Percentiles rank a stretch among this genome's conserved stretches.
Conservation (phyloP, 2,888 invertebrate species). For the Cataglyphis cursor region DNA sequence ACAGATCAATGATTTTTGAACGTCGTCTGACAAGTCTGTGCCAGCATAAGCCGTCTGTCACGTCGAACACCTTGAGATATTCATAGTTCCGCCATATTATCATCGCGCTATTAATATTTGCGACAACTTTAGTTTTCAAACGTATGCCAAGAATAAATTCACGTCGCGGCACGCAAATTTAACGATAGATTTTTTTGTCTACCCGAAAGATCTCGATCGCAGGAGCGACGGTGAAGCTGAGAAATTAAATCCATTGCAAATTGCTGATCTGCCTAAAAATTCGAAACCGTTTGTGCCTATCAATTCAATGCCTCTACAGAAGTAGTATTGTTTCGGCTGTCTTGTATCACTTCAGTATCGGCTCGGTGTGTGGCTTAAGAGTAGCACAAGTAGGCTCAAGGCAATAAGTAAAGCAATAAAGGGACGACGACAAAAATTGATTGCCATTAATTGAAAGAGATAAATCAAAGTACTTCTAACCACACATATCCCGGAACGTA, state of each 20-base stretch:
- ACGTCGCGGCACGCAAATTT: slow-evolving; percentile 54
- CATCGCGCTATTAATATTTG: slow-evolving; percentile 72
- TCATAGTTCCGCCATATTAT: slow-evolving; percentile 73
- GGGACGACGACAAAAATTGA: neutral
- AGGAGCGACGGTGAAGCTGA: too few species aligned
- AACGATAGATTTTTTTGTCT: slow-evolving; percentile 31
- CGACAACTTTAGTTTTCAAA: slow-evolving; percentile 71
- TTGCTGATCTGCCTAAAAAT: neutral
- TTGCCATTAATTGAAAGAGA: slow-evolving; percentile 36
- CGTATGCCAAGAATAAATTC: slow-evolving; percentile 75
- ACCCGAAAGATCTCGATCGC: neutral
- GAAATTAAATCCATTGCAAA: neutral
- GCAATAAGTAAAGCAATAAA: slow-evolving; percentile 1
- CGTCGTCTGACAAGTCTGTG: slow-evolving; percentile 15
- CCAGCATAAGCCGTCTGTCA: slow-evolving; percentile 29
- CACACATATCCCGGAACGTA: neutral
- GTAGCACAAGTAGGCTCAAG: neutral
- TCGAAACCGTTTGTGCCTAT: neutral
- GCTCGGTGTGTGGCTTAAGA: neutral
- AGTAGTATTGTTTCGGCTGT: neutral
- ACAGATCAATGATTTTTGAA: slow-evolving; percentile 47
- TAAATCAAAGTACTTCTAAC: slow-evolving; percentile 38
- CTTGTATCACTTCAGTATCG: neutral
- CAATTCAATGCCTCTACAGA: neutral
- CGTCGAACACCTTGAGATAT: slow-evolving; percentile 78